Evolutionary conservation across 2,113 vertebrate species (phyloP), one percentile per base, ranked within the genome.

Genomic region (Shinisaurus crocodilurus): DNA sequence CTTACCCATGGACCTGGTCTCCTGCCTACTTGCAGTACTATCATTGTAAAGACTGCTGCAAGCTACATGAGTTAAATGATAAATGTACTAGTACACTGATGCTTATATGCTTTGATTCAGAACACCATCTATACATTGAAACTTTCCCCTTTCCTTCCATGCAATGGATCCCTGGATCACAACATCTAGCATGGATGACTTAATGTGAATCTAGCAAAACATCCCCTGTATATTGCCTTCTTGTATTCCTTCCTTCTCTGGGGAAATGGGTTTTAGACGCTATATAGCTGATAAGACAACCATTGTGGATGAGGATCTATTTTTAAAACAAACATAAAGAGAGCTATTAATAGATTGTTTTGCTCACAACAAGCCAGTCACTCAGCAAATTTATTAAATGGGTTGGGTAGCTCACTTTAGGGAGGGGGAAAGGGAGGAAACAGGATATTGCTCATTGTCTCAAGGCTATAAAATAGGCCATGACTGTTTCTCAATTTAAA

Each of bases 391-490:
- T 10, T 57, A 60, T 87, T 70, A 60, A 83, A 87, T 60, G 32
- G 50, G 34, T 87, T 54, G 60, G 37, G 27, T 54, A 27, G 32
- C 43, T 70, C n/a, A 81, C 25, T 77, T 40, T 20, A 81, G 67
- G 76, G 45, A 48, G 63, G 63, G 45, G n/a, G 79, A 88, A n/a
- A 70, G 34, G 34, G 43, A 81, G 79, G 77, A 81, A 88, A 81
- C 43, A 54, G 45, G 75, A 77, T 45, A 79, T 88, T 13, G 40
- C 48, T 81, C 74, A 65, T 87, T 87, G 86, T 87, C 29, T 45
- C 15, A 80, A 7, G 60, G 37, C 48, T 8, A 50, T 15, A 80
- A 63, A 65, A 69, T 50, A 81, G 65, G 69, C 29, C 43, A 69
- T 6, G 40, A 40, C 32, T 57, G 80, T 87, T 75, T 87, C 27